Base-by-base conservation (phyloP, 2,113 vertebrate genomes). In the Axis porcinus region DNA sequence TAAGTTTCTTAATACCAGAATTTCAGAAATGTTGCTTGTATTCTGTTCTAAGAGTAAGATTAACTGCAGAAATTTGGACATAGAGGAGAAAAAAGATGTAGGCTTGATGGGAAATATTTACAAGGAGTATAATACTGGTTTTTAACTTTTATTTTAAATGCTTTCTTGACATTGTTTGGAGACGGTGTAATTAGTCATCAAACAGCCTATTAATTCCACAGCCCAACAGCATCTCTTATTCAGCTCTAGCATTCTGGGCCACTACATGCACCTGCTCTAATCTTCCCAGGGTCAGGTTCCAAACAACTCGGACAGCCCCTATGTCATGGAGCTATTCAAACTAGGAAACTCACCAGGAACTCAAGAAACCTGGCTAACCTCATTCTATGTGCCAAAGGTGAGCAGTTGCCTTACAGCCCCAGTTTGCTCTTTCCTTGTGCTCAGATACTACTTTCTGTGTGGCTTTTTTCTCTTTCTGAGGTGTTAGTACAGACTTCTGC, bases 381-480 rank as follows among this genome's bases (percentile, higher is more conserved):
- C 43, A 36, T 14, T 16, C 9, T 54, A 40, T 3, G 17, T 57
- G 67, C 27, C 40, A 14, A 16, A 25, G 1, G 5, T 21, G 43
- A 57, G 21, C 4, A n/a, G 15, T 6, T 12, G 33, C 27, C 17
- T 55, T 55, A 10, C 2, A 47, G 17, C 15, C 62, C 5, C 2
- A 0, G 0, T 19, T 70, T 57, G 4, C 7, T 27, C 2, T 47
- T 57, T 28, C 6, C 4, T 28, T 54, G 13, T 54, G 1, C 7
- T 6, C 7, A 15, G 11, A 3, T 1, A 7, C 7, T 8, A 12
- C 10, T 3, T 23, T 5, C 4, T 4, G 27, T 23, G 23, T 21
- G 11, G 17, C 6, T 5, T 8, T 8, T 47, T 33, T 30, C 14
- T 16, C 58, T 40, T 64, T 17, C 17, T 6, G 21, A 86, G 3